Conservation (phyloP, 2,113 vertebrate genomes). For the Muscicapa adusta region DNA sequence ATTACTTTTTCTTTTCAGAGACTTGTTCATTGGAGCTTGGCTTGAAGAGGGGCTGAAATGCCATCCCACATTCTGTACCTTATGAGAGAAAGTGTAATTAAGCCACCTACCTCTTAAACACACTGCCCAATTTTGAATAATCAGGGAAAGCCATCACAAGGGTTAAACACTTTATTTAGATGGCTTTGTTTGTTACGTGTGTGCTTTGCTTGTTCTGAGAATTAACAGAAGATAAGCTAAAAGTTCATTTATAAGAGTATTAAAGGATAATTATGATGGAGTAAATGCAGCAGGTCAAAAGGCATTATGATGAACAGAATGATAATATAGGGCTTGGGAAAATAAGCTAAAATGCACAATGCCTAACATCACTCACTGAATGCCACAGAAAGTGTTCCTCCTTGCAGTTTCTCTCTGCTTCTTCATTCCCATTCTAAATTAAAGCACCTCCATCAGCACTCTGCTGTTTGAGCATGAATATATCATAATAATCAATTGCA, state of each 20-base stretch:
- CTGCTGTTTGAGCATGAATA: background rate
- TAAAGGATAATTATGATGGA: conserved; percentile 86
- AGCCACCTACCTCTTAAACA: background rate
- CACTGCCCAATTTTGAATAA: background rate
- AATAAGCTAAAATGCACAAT: conserved; percentile 67
- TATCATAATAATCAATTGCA: conserved; percentile 40
- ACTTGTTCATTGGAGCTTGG: background rate
- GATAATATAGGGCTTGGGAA: conserved; percentile 70
- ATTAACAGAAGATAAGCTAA: conserved; percentile 83
- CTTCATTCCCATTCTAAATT: conserved; percentile 18
- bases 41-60: background rate
- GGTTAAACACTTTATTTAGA: conserved; percentile 79
- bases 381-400: background rate
- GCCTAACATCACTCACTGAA: conserved; percentile 23
- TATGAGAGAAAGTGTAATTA: background rate
- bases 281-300: conserved; percentile 80
- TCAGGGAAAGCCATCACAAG: conserved; percentile 31
- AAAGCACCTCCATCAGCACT: background rate
- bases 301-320: conserved; percentile 76
- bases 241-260: conserved; percentile 86
- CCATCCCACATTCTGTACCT: background rate
- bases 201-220: conserved; percentile 76
- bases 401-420: background rate
- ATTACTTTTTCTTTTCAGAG: background rate
- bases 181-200: conserved; percentile 76